Conservation (phyloP, 2,888 invertebrate genomes). For the Busseola fusca region DNA sequence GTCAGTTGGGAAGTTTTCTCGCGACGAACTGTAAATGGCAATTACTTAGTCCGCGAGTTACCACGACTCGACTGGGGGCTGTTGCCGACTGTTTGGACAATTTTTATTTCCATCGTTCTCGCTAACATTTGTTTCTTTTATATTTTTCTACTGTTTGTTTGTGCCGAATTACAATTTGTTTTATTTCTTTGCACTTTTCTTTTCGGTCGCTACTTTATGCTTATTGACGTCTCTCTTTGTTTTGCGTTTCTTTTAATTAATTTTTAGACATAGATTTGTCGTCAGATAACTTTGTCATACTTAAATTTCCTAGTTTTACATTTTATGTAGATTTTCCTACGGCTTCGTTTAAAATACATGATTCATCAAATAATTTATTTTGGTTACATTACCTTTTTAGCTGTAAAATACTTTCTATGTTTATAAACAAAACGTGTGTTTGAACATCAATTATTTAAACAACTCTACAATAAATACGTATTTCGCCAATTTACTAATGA, state of each 20-base stretch:
- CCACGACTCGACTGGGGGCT: constrained; percentile 71
- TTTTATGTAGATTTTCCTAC: not conserved
- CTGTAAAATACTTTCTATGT: constrained; percentile 18
- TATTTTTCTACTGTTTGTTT: constrained; percentile 46
- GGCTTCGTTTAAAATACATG: constrained; percentile 1
- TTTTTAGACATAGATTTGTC: constrained; percentile 8
- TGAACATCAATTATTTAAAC: constrained; percentile 25
- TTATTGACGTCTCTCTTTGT: constrained; percentile 22
- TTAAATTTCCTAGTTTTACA: not conserved
- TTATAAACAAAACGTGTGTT: constrained; percentile 28
- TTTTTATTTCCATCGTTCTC: constrained; percentile 67
- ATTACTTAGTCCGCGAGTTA: constrained; percentile 80
- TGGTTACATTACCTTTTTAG: constrained; percentile 3
- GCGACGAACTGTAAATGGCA: constrained; percentile 80
- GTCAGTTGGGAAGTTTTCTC: constrained; percentile 75
- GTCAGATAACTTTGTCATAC: not conserved
- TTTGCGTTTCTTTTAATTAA: constrained; percentile 17
- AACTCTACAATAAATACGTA: constrained; percentile 36
- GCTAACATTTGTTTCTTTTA: constrained; percentile 48
- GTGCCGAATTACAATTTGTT: constrained; percentile 46
- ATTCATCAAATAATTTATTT: not conserved
- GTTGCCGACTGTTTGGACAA: constrained; percentile 63
- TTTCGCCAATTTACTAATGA: constrained; percentile 44
- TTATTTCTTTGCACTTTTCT: constrained; percentile 45
- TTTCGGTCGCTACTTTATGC: constrained; percentile 32